Evolutionary conservation across 2,888 invertebrate species (phyloP), one percentile per base, ranked within the genome.

Genomic region (Scaptomyza flava): DNA sequence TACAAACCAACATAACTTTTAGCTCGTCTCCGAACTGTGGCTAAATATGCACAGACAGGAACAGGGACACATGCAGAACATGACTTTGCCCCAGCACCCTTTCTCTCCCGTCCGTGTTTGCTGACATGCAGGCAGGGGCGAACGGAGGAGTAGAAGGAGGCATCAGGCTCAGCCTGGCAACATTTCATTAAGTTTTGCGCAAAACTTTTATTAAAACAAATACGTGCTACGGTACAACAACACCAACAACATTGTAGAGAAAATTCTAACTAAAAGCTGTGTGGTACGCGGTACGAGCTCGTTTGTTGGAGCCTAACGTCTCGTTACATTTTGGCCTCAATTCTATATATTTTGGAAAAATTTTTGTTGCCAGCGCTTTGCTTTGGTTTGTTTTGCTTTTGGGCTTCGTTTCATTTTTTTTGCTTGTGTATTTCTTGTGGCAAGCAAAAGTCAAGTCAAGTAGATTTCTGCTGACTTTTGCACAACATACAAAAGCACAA

Each of bases 171-270:
- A 61, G 81, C 72, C 67, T 71, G 81, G 77, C 87, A 86, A 83
- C 84, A 84, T 84, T 84, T 84, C 87, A 84, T 84, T 84, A 84
- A 84, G 84, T 84, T 84, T 84, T 84, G 87, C 84, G 79, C 89
- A 86, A 88, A 84, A 84, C 71, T 88, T 84, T 84, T 84, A 84
- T 88, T 84, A 84, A 84, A 88, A 88, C 84, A 84, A 84, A 84
- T 88, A 84, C 88, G 83, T 83, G 83, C 88, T 61, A 66, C 61
- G 74, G 61, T 30, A 46, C 72, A 73, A 54, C 68, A 87, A 62
- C 71, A 72, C 47, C 58, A 64, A 45, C 34, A 50, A 50, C 50
- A 48, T 33, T 20, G 48, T 7, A 2, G 20, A 12, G 33, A 30
- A 12, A 12, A 5, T 20, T n/a, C 20, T 14, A 14, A 11, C 51